phyloP scores from a whole-genome alignment of 2,113 vertebrate species.

The Percopsis transmontana region DNA sequence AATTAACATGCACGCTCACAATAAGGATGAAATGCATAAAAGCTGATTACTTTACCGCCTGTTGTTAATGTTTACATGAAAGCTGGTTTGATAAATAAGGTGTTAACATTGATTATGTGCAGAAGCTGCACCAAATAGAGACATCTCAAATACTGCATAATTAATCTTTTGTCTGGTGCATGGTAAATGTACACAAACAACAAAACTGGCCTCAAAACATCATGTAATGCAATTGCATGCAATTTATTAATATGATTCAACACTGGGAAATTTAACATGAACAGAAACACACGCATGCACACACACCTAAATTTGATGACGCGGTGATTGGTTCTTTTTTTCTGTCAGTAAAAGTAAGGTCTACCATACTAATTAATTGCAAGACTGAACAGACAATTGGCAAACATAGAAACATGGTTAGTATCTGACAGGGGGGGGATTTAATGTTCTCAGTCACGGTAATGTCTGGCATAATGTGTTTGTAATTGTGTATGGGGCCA shows the following conservation, averaged over 20 bases:
- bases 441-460: conserved; percentile 18
- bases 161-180: conserved; percentile 35
- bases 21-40: no score
- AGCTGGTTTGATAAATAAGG: conserved; percentile 41
- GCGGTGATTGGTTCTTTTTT: conserved; percentile 23
- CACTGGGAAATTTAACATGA: conserved; percentile 53
- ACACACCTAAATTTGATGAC: no score
- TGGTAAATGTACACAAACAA: conserved; percentile 19
- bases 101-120: conserved; percentile 30
- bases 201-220: conserved; percentile 23
- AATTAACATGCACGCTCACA: background rate
- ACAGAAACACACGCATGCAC: background rate
- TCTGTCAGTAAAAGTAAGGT: no score
- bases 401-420: conserved; percentile 18
- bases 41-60: no score
- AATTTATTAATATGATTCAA: conserved; percentile 69
- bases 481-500: no score
- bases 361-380: conserved; percentile 16
- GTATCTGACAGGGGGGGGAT: conserved; percentile 25
- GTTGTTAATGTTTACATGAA: background rate
- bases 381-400: conserved; percentile 39
- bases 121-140: background rate
- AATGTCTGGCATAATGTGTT: no score
- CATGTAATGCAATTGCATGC: conserved; percentile 55
- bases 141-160: background rate